These are phyloP conservation scores for Lepidothrix coronata DNA, from an alignment of 2,113 vertebrate species.

Conservation along the genomic window DNA sequence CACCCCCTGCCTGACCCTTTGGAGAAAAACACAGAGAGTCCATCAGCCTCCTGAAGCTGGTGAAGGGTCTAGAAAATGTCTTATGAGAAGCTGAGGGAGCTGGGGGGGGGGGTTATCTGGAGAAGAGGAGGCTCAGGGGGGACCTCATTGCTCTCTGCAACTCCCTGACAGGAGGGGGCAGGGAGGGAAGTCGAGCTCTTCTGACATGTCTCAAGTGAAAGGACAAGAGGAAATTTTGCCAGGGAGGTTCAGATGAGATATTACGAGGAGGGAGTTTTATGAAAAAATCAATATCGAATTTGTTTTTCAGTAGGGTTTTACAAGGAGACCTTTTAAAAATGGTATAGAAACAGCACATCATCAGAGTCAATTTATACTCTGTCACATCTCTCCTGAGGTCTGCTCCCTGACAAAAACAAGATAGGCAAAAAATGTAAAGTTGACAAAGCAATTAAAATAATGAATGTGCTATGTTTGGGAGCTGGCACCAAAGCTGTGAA, in stretches of 20 bases:
- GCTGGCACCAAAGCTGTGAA: slow-evolving; percentile 1
- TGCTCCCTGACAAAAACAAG: not conserved
- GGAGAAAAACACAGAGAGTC: not conserved
- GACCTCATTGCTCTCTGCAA: not conserved
- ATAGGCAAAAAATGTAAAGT: not conserved
- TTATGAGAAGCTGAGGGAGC: not conserved
- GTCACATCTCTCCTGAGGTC: not conserved
- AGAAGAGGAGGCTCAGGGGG: not conserved
- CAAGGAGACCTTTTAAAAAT: slow-evolving; percentile 16
- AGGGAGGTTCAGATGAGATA: not conserved
- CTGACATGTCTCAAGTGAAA: not conserved
- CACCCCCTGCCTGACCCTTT: not conserved
- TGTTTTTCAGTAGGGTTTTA: not conserved
- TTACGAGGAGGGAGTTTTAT: not conserved
- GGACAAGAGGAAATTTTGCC: not conserved
- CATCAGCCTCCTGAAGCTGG: not conserved
- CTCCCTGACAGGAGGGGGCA: not conserved
- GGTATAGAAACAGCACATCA: not conserved
- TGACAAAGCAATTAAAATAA: slow-evolving; percentile 17
- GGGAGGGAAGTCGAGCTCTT: not conserved
- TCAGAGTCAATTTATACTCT: not conserved
- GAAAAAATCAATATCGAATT: slow-evolving; percentile 34
- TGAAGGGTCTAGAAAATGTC: not conserved
- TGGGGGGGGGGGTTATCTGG: not conserved
- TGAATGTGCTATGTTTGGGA: not conserved